Base-by-base conservation (phyloP, 2,113 vertebrate species). In the Chaetura pelagica region DNA sequence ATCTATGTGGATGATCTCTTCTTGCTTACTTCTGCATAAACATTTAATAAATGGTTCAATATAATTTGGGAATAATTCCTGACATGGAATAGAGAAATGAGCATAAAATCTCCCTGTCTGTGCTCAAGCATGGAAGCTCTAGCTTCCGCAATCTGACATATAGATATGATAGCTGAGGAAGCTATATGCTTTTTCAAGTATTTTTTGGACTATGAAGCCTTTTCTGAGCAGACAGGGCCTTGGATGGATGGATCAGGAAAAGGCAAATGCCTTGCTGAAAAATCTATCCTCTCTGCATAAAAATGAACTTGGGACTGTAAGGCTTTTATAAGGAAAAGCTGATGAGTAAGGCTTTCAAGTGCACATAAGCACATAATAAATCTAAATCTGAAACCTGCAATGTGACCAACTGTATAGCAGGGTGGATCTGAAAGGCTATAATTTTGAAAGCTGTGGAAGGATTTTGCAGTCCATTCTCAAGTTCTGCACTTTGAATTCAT, bases 401-500 rank as follows among this genome's bases (percentile, higher is more conserved):
- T 54, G 59, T 92, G 75, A 75, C 49, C 6, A 17, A 42, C 62
- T 76, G 35, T 84, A 80, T 24, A 83, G 78, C 42, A 76, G 62
- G 16, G 51, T 87, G 42, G 38, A 81, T 85, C 87, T 95, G 87
- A 93, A 85, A 95, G 84, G 58, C 81, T 88, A 7, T 74, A 92
- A 81, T 35, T 95, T 69, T 82, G 35, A 69, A 89, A 79, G 79
- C 58, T 48, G 17, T 73, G 63, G 58, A 85, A 93, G 77, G 49
- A 80, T 76, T 91, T 94, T 92, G 67, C 48, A 94, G 66, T 61
- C 51, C 5, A 2, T 79, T 95, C 66, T 87, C 80, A 34, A 80
- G 40, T 87, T 85, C 84, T 83, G 71, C 66, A 55, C 54, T 35
- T 85, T 85, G 77, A 94, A 84, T 82, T 93, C 82, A 94, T 95